phyloP scores from a whole-genome alignment of 2,797 vertebrate species.

The Oryzias sinensis region DNA sequence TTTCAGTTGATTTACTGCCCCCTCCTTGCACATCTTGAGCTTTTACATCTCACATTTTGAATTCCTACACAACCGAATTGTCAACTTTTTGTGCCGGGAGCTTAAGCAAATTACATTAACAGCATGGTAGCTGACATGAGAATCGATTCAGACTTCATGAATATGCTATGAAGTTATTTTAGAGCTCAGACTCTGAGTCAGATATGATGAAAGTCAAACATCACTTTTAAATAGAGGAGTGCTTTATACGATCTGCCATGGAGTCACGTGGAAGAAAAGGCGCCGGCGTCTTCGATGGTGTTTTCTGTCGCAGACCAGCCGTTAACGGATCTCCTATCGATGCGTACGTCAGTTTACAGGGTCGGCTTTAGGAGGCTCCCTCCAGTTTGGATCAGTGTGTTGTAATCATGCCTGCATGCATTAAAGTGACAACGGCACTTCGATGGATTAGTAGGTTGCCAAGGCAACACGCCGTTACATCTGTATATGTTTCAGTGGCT shows the following conservation, averaged over 20 bases:
- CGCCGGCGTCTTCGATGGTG: background rate
- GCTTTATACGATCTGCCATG: constrained; percentile 4
- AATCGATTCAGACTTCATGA: constrained; percentile 24
- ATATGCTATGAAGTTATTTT: constrained; percentile 27
- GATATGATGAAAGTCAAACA: constrained; percentile 16
- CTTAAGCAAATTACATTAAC: constrained; percentile 23
- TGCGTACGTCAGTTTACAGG: constrained; percentile 44
- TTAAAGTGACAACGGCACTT: constrained; percentile 67
- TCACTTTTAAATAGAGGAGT: background rate
- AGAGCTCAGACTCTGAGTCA: constrained; percentile 11
- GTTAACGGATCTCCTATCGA: constrained; percentile 27
- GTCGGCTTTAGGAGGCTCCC: constrained; percentile 51
- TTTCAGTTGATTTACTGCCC: no score
- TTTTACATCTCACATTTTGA: background rate
- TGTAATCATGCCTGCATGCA: constrained; percentile 63
- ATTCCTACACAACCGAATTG: constrained; percentile 11
- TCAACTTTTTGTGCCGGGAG: constrained; percentile 11
- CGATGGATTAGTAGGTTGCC: constrained; percentile 75
- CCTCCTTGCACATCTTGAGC: no score
- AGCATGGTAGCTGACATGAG: constrained; percentile 14
- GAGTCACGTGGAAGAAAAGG: background rate
- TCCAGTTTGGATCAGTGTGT: constrained; percentile 64
- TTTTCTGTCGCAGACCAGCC: background rate
- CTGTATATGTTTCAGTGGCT: constrained; percentile 67
- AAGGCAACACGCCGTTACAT: constrained; percentile 67